These are phyloP conservation scores for Nasonovia ribisnigri DNA, from an alignment of 2,888 invertebrate genomes.

Conservation along the genomic window DNA sequence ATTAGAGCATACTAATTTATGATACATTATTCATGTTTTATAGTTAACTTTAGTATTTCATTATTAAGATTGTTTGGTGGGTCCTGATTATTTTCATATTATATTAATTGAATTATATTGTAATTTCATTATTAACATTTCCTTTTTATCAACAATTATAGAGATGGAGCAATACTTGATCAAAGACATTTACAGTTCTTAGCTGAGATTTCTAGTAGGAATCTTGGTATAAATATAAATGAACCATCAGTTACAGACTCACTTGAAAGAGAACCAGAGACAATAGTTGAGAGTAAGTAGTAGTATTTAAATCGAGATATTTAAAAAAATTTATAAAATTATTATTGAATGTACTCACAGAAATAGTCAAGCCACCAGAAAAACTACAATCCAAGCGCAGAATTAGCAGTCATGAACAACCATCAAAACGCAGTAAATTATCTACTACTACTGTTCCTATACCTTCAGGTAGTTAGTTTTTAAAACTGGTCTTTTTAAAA, in stretches of 20 bases:
- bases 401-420: constrained; percentile 57
- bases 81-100: background rate
- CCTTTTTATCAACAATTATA: constrained; percentile 7
- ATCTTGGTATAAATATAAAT: background rate
- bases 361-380: background rate
- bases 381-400: constrained; percentile 19
- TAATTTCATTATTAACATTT: background rate
- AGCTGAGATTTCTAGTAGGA: constrained; percentile 54
- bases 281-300: background rate
- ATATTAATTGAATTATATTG: background rate
- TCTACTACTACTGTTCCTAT: background rate
- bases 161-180: constrained; percentile 27
- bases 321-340: background rate
- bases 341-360: background rate
- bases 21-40: no score
- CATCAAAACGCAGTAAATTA: constrained; percentile 49
- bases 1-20: background rate
- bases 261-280: background rate
- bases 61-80: no score
- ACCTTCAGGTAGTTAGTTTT: background rate
- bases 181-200: constrained; percentile 58
- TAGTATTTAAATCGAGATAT: background rate
- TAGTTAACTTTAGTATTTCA: no score
- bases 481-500: background rate
- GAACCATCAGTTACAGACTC: background rate